Percentiles rank a stretch among this genome's conserved stretches.
phyloP scores from a whole-genome alignment of 23 tunicate species.

The Halocynthia roretzi region DNA sequence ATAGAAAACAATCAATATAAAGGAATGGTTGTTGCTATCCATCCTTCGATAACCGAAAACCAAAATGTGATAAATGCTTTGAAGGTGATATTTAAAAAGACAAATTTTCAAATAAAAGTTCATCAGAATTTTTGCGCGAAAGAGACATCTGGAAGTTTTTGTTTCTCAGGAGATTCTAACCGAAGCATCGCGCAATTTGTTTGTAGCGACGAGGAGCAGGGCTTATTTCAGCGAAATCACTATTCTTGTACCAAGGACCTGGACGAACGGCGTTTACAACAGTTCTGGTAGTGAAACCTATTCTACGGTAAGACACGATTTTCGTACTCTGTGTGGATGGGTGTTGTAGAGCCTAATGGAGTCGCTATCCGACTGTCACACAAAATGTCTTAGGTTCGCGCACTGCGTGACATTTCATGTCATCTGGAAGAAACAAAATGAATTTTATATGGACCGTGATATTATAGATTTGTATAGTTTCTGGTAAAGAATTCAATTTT shows the following conservation, averaged over 20 bases:
- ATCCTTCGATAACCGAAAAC: constrained; percentile 63
- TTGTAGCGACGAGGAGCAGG: constrained; percentile 42
- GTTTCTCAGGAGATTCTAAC: constrained; percentile 33
- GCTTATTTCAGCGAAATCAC: constrained; percentile 49
- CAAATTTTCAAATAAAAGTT: background rate
- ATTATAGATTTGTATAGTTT: background rate
- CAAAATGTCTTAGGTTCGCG: no score
- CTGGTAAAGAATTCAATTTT: background rate
- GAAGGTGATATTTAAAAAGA: constrained; percentile 22
- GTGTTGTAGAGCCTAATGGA: no score
- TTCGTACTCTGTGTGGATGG: no score
- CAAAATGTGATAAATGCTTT: constrained; percentile 22
- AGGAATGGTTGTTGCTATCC: constrained; percentile 82
- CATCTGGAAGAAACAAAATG: no score
- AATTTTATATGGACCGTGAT: no score
- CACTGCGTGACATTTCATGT: no score
- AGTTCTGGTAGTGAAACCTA: constrained; percentile 22
- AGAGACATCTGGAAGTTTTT: background rate
- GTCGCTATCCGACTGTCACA: no score
- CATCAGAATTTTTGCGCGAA: background rate
- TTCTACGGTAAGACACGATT: constrained; percentile 6
- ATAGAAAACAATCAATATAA: constrained; percentile 39
- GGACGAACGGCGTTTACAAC: constrained; percentile 29
- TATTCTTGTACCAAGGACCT: constrained; percentile 50
- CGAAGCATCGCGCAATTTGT: constrained; percentile 39